Evolutionary conservation across 2,888 invertebrate species (phyloP), one percentile per base, ranked within the genome.

Genomic region (Agonopterix alstromeriana): DNA sequence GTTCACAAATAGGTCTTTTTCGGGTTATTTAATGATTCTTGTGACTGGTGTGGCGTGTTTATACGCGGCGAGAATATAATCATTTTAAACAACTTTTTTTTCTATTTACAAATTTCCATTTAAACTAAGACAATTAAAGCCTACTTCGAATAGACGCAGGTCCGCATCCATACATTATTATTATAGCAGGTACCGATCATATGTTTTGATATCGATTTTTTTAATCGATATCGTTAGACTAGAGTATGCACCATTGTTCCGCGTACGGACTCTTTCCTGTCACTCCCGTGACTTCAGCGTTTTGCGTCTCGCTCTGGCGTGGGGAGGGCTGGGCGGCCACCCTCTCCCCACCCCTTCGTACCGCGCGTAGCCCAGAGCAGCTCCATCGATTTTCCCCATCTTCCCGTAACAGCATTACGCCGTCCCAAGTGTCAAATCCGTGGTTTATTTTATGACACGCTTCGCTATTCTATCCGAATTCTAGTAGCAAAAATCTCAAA

Each of bases 51-150:
- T 67, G 68, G 66, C 73, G 73, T 64, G 67, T 68, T 52, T 53
- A 60, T 64, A 75, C 80, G 80, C 82, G 79, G 77, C 71, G 60
- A 69, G 68, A 67, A 57, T 62, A 63, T 65, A 58, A 66, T 70
- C 67, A 64, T 64, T 73, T 73, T 76, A 75, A 79, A 74, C 75
- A 76, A 17, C 17, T 17, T 17, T 68, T 65, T 65, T 66, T 77
- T 73, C 73, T 86, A 87, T 86, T 74, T 87, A 87, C 85, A 87
- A 83, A 82, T 83, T 86, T 85, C 70, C 73, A 83, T 84, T 85
- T 86, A 85, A 80, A 84, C 87, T 86, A 85, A 82, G 82, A 85
- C 85, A 80, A 82, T 84, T 85, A 85, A 85, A 85, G 84, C 86
- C 86, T 86, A 86, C 78, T 80, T 79, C 77, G 84, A 86, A 85